Evolutionary conservation across 2,888 invertebrate genomes (phyloP).

Genomic region (Didymodactylos carnosus): DNA sequence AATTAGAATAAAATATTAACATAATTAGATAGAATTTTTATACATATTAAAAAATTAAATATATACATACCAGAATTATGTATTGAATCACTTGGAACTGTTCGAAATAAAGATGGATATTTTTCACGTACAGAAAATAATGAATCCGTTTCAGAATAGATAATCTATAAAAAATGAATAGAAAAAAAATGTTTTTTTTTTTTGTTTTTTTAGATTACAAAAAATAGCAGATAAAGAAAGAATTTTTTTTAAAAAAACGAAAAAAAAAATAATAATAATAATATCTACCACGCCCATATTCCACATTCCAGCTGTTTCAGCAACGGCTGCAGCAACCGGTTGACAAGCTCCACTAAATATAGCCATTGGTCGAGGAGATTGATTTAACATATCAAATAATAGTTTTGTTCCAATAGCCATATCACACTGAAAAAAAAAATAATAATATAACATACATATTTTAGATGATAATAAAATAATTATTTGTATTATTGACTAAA

Average conservation of each 20-base stretch:
- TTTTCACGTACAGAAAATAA: conserved; percentile 49
- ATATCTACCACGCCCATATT: conserved; percentile 61
- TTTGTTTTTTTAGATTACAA: too few relatives aligned
- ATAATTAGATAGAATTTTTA: background rate
- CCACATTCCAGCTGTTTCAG: conserved; percentile 89
- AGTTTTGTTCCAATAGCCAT: conserved; percentile 30
- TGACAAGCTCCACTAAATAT: conserved; percentile 88
- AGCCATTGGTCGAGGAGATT: conserved; percentile 54
- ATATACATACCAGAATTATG: background rate
- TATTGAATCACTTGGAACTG: conserved; percentile 84
- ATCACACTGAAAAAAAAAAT: conserved; percentile 24
- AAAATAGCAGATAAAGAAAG: too few relatives aligned
- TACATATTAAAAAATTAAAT: background rate
- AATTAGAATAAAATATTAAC: background rate
- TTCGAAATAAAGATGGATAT: conserved; percentile 85
- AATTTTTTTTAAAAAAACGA: too few relatives aligned
- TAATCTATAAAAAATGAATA: conserved; percentile 44
- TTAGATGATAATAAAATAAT: too few relatives aligned
- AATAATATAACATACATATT: too few relatives aligned
- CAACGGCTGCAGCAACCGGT: conserved; percentile 84
- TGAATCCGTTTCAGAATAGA: conserved; percentile 89
- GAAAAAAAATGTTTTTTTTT: conserved; percentile 4
- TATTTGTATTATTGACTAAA: too few relatives aligned
- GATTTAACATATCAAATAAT: conserved; percentile 30
- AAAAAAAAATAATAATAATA: background rate